phyloP scores from a whole-genome alignment of 2,113 vertebrate genomes.

The Indicator indicator region DNA sequence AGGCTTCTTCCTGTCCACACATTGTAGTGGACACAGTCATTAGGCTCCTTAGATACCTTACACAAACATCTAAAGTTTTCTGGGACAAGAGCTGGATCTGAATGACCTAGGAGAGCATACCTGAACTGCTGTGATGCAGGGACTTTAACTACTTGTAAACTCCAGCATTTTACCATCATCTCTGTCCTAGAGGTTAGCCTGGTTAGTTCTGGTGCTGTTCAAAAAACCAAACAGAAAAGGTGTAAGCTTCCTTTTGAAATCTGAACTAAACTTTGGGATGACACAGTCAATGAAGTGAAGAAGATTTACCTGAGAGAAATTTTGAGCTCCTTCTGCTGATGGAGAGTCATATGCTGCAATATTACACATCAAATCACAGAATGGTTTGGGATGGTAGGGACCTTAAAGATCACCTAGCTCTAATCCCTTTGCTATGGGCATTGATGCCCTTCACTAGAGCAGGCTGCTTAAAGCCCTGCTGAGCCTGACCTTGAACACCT shows the following conservation, averaged over 20 bases:
- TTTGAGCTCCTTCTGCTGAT: neutral
- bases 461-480: neutral
- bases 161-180: neutral
- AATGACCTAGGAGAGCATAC: neutral
- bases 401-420: neutral
- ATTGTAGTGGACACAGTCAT: neutral
- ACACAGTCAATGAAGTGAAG: neutral
- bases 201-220: neutral
- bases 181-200: neutral
- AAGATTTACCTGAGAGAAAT: neutral
- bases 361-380: neutral
- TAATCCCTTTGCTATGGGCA: neutral
- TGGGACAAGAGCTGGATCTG: neutral
- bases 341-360: neutral
- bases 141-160: neutral
- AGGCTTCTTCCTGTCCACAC: neutral
- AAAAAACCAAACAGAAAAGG: neutral
- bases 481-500: neutral
- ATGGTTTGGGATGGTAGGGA: neutral
- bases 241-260: neutral
- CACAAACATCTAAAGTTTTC: neutral
- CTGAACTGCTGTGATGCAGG: neutral
- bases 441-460: neutral
- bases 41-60: neutral
- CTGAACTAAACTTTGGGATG: neutral